Evolutionary conservation across 2,797 vertebrate genomes (phyloP).

Genomic region (Gastrophryne carolinensis): DNA sequence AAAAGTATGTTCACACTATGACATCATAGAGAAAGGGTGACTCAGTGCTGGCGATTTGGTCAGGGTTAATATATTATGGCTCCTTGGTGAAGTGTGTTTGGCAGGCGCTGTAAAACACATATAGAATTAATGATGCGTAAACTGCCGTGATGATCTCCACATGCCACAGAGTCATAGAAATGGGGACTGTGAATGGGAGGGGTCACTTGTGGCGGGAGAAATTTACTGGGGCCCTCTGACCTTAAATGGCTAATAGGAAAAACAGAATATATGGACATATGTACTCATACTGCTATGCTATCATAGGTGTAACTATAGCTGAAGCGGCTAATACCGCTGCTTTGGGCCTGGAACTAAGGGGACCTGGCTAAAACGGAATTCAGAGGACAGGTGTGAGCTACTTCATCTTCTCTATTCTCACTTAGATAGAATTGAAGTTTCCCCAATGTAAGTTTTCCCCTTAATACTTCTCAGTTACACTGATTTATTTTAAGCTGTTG

Average conservation of each 20-base stretch:
- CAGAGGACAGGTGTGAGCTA: too few relatives aligned
- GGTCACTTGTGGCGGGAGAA: neutral
- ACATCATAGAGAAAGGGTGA: constrained; percentile 7
- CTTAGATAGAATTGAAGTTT: too few relatives aligned
- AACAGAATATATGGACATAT: neutral
- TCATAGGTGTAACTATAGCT: too few relatives aligned
- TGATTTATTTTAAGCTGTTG: too few relatives aligned
- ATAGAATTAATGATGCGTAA: constrained; percentile 2
- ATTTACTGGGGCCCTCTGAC: neutral
- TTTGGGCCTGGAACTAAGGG: too few relatives aligned
- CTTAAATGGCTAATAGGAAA: neutral
- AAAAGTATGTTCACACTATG: neutral
- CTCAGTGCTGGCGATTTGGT: neutral
- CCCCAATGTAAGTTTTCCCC: too few relatives aligned
- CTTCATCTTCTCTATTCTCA: too few relatives aligned
- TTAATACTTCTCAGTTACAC: too few relatives aligned
- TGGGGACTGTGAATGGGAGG: neutral
- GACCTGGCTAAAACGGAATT: too few relatives aligned
- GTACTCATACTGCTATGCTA: too few relatives aligned
- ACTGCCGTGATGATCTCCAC: constrained; percentile 3
- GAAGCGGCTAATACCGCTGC: too few relatives aligned
- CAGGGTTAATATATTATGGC: constrained; percentile 1
- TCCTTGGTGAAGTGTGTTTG: constrained; percentile 3
- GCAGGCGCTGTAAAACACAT: neutral
- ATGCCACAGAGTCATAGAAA: neutral